Evolutionary conservation across 2,113 vertebrate genomes (phyloP).

Genomic region (Lophura nycthemera): DNA sequence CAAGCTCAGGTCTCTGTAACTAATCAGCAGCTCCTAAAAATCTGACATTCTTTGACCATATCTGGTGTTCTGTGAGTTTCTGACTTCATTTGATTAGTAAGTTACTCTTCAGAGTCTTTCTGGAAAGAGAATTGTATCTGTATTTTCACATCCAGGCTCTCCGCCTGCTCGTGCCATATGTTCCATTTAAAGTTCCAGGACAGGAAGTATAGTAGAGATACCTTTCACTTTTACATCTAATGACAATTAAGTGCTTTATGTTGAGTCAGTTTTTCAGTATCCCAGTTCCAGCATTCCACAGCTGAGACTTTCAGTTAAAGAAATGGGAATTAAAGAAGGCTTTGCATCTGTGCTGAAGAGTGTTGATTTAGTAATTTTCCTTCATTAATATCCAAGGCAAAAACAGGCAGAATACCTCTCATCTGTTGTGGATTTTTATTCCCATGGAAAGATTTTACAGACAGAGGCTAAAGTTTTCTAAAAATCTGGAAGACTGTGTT

Average conservation of each 20-base stretch:
- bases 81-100: constrained; percentile 20
- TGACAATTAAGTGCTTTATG: constrained; percentile 30
- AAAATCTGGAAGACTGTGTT: background rate
- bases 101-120: constrained; percentile 8
- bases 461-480: background rate
- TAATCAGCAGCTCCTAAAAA: constrained; percentile 40
- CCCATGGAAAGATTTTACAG: background rate
- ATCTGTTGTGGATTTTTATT: constrained; percentile 5
- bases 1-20: constrained; percentile 21
- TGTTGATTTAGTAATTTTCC: constrained; percentile 27
- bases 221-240: constrained; percentile 27
- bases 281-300: constrained; percentile 14
- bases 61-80: constrained; percentile 44
- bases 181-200: constrained; percentile 58
- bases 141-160: constrained; percentile 36
- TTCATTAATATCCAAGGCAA: constrained; percentile 15
- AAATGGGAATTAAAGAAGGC: constrained; percentile 3
- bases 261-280: constrained; percentile 44
- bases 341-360: background rate
- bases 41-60: constrained; percentile 42
- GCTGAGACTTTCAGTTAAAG: constrained; percentile 8
- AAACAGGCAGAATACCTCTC: background rate
- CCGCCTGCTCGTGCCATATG: constrained; percentile 27
- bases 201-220: constrained; percentile 47
- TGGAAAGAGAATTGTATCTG: constrained; percentile 38